These are phyloP conservation scores for Fistularia commersonii DNA, from an alignment of 2,797 vertebrate species.

Conservation along the genomic window DNA sequence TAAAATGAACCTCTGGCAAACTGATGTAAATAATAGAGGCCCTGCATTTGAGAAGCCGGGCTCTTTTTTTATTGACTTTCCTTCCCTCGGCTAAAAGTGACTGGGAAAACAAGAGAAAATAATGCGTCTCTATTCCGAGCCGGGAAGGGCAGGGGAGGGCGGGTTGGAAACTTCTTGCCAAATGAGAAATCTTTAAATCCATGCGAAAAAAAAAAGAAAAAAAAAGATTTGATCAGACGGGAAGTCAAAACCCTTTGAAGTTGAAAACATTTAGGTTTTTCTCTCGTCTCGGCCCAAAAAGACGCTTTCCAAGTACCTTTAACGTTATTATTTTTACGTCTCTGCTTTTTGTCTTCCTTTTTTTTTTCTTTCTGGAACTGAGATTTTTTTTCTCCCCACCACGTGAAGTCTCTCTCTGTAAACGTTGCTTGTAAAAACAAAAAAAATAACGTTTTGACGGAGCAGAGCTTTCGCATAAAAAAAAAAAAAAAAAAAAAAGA, in stretches of 20 bases:
- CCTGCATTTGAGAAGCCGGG: constrained; percentile 40
- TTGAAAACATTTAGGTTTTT: constrained; percentile 14
- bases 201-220: background rate
- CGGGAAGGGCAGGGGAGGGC: background rate
- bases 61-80: constrained; percentile 4
- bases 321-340: too few relatives aligned
- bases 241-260: constrained; percentile 19
- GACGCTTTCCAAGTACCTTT: too few relatives aligned
- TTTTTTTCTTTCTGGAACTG: too few relatives aligned
- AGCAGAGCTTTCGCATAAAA: too few relatives aligned
- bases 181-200: background rate
- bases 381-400: too few relatives aligned
- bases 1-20: constrained; percentile 50
- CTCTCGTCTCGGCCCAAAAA: too few relatives aligned
- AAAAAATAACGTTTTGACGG: too few relatives aligned
- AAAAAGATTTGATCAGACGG: constrained; percentile 21
- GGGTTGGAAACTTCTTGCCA: too few relatives aligned
- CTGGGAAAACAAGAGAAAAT: constrained; percentile 47
- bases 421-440: too few relatives aligned
- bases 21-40: constrained; percentile 62
- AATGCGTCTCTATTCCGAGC: constrained; percentile 11
- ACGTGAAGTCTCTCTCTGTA: too few relatives aligned
- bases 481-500: too few relatives aligned
- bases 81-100: constrained; percentile 50
- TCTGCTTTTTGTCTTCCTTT: too few relatives aligned